Conservation (phyloP, 2,888 invertebrate species). For the Oxycera nigricornis region DNA sequence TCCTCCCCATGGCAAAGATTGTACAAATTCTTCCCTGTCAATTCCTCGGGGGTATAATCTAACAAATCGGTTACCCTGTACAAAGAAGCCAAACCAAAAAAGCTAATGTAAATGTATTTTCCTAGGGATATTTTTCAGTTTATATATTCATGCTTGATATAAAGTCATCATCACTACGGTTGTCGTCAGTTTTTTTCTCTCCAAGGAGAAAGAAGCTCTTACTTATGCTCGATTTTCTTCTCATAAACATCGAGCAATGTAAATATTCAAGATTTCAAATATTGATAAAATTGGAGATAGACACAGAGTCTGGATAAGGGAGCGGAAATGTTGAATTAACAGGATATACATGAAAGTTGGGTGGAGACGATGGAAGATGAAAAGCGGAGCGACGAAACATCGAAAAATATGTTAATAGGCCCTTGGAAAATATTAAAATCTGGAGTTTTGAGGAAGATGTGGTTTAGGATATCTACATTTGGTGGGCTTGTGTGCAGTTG, state of each 20-base stretch:
- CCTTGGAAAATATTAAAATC: slow-evolving; percentile 44
- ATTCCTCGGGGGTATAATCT: slow-evolving; percentile 91
- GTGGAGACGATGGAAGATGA: neutral
- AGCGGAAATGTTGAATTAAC: slow-evolving; percentile 7
- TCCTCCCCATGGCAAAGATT: slow-evolving; percentile 96
- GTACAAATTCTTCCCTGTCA: slow-evolving; percentile 93
- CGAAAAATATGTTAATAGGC: slow-evolving; percentile 44
- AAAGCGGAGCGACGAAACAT: slow-evolving; percentile 5
- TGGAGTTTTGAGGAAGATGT: slow-evolving; percentile 29
- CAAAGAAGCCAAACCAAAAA: too few species aligned
- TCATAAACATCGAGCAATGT: slow-evolving; percentile 27
- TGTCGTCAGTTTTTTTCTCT: neutral
- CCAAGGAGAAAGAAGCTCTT: neutral
- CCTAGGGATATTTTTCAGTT: slow-evolving; percentile 26
- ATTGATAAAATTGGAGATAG: slow-evolving; percentile 17
- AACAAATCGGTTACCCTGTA: slow-evolving; percentile 88
- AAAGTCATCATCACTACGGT: neutral
- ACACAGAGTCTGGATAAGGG: neutral
- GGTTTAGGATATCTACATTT: neutral
- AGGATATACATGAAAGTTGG: neutral
- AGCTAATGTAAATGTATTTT: too few species aligned
- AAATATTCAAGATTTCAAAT: slow-evolving; percentile 47
- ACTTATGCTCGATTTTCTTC: neutral
- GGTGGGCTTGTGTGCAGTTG: neutral
- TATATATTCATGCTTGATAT: neutral